phyloP scores from a whole-genome alignment of 2,888 invertebrate species.

The Cataglyphis livida region DNA sequence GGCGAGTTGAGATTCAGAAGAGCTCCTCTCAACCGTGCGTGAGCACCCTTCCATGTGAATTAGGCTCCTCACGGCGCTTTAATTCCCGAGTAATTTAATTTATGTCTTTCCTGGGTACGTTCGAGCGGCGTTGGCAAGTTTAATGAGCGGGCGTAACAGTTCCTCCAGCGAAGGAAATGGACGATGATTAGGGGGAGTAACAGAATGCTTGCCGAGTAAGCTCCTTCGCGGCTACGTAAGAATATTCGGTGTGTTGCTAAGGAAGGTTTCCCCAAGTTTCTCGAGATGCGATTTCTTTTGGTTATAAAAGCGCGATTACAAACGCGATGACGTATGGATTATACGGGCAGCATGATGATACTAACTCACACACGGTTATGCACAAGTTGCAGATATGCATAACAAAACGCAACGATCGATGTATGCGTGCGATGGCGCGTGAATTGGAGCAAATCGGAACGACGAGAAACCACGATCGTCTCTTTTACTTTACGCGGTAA shows the following conservation, averaged over 20 bases:
- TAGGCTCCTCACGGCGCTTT: slow-evolving; percentile 52
- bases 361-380: neutral
- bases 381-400: neutral
- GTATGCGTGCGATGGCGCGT: slow-evolving; percentile 52
- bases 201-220: slow-evolving; percentile 16
- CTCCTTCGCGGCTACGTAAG: slow-evolving; percentile 44
- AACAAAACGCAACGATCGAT: neutral
- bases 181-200: slow-evolving; percentile 71
- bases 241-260: slow-evolving; percentile 63
- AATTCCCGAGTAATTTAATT: slow-evolving; percentile 71
- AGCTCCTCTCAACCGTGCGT: slow-evolving; percentile 11
- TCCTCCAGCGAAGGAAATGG: slow-evolving; percentile 71
- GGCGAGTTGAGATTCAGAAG: slow-evolving; percentile 13
- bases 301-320: neutral
- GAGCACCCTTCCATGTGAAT: slow-evolving; percentile 53
- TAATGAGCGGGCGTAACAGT: slow-evolving; percentile 74
- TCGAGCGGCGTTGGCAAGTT: slow-evolving; percentile 57
- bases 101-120: slow-evolving; percentile 70
- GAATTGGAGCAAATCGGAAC: slow-evolving; percentile 71
- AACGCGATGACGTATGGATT: slow-evolving; percentile 17
- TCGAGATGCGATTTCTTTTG: neutral
- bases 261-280: slow-evolving; percentile 47
- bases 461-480: slow-evolving; percentile 24
- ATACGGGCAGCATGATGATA: slow-evolving; percentile 40
- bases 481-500: neutral